Percentiles rank a stretch among this genome's conserved stretches.
Evolutionary conservation across 2,113 vertebrate genomes (phyloP).

Genomic region (Lasiurus cinereus): DNA sequence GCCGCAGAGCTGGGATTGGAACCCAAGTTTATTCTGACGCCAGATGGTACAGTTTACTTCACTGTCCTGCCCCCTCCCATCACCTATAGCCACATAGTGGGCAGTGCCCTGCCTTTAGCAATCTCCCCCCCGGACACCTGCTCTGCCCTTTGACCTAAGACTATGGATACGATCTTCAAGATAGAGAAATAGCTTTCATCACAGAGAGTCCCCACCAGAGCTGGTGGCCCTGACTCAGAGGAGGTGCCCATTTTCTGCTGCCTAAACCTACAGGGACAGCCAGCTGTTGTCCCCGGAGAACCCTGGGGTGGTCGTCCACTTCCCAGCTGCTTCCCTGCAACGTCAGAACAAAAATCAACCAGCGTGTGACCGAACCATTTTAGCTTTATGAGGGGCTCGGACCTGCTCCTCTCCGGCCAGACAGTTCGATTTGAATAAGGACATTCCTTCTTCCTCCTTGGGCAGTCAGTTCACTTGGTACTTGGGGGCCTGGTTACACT

Average conservation of each 20-base stretch:
- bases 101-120: background rate
- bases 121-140: background rate
- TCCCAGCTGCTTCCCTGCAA: background rate
- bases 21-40: background rate
- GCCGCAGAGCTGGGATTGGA: background rate
- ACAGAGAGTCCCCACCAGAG: background rate
- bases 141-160: background rate
- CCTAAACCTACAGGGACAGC: background rate
- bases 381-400: background rate
- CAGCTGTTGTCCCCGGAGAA: background rate
- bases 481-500: slow-evolving; percentile 7
- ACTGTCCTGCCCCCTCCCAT: background rate
- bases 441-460: slow-evolving; percentile 17
- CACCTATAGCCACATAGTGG: rapidly evolving
- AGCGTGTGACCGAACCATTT: background rate
- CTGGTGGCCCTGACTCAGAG: background rate
- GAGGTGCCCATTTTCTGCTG: background rate
- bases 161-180: background rate
- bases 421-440: background rate
- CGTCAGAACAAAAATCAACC: background rate
- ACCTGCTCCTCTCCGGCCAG: background rate
- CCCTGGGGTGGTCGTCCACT: too few relatives aligned
- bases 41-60: background rate
- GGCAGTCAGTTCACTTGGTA: slow-evolving; percentile 16
- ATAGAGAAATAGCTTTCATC: background rate